phyloP scores from a whole-genome alignment of 2,113 vertebrate species.

The Carollia perspicillata region DNA sequence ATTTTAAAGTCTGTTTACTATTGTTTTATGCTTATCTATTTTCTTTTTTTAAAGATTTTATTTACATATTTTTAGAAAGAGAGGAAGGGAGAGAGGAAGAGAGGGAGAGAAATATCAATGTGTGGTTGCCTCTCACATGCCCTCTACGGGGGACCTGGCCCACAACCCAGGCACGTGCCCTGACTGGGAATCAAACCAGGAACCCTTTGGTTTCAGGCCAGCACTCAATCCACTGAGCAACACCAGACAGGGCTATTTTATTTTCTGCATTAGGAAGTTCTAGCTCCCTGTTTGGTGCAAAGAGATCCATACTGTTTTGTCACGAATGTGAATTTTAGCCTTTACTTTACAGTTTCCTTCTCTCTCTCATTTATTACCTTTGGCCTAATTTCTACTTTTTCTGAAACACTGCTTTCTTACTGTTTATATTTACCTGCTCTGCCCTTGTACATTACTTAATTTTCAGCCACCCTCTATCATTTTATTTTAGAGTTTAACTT shows the following conservation, averaged over 20 bases:
- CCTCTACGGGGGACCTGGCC: no score
- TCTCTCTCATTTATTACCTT: background rate
- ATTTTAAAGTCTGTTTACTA: background rate
- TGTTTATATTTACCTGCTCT: background rate
- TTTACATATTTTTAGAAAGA: no score
- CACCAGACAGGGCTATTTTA: background rate
- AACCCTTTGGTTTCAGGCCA: no score
- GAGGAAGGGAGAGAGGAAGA: no score
- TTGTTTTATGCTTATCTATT: background rate
- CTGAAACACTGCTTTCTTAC: background rate
- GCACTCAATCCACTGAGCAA: no score
- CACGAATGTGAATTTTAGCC: background rate
- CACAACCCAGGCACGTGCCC: no score
- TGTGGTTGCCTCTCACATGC: no score
- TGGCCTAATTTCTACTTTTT: background rate
- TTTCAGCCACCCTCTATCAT: background rate
- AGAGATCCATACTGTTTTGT: background rate
- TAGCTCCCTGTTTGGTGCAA: background rate
- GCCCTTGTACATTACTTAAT: background rate
- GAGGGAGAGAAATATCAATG: no score
- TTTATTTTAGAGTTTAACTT: no score
- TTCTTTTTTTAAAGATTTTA: background rate
- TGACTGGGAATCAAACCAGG: no score
- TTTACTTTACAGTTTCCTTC: background rate
- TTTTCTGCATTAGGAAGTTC: background rate